Conservation (phyloP, 1,140 invertebrate species). For the Lepidotrigona ventralis region DNA sequence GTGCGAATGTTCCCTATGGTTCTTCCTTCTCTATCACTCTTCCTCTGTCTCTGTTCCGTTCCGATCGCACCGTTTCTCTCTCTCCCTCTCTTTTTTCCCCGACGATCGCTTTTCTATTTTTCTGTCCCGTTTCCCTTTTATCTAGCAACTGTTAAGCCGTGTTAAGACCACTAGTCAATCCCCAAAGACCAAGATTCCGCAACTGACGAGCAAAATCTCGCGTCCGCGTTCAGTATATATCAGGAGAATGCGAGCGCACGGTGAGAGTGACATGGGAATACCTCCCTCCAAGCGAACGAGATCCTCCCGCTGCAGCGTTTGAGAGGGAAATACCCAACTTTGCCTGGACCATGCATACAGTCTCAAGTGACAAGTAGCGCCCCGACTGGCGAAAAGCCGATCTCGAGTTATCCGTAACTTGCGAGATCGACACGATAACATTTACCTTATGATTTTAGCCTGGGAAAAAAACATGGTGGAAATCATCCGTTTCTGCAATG, state of each 20-base stretch:
- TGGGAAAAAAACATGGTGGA: background rate
- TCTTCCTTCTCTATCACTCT: conserved; percentile 28
- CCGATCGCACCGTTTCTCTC: background rate
- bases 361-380: conserved; percentile 19
- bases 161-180: background rate
- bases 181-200: conserved; percentile 7
- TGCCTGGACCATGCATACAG: background rate
- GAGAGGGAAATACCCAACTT: conserved; percentile 41
- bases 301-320: conserved; percentile 29
- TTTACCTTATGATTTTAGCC: background rate
- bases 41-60: background rate
- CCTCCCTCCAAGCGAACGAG: conserved; percentile 12
- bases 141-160: background rate
- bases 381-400: conserved; percentile 16
- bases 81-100: background rate
- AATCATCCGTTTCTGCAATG: background rate
- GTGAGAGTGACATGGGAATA: conserved; percentile 30
- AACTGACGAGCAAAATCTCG: conserved; percentile 12
- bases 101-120: background rate
- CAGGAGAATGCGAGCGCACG: conserved; percentile 25
- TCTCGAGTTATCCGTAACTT: background rate
- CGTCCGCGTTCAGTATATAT: conserved; percentile 31
- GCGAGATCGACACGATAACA: conserved; percentile 4
- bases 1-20: conserved; percentile 52
- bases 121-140: background rate